phyloP scores from a whole-genome alignment of 2,797 vertebrate species.

The Syngnathus acus region DNA sequence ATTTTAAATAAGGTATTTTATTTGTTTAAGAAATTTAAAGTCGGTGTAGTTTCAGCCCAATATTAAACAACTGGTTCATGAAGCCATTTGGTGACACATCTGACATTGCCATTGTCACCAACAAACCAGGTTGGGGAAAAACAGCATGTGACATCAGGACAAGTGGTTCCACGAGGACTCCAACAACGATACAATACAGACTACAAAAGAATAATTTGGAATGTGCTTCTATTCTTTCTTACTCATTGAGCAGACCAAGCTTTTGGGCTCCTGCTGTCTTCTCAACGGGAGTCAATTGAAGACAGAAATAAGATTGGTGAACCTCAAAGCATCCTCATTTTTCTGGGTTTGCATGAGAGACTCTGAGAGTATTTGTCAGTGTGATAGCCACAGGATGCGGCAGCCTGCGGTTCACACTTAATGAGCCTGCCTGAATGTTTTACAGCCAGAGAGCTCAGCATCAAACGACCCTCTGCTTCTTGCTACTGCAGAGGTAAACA shows the following conservation, averaged over 20 bases:
- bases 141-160: not conserved
- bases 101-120: not conserved
- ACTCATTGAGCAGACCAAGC: conserved; percentile 27
- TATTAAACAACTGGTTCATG: too few relatives aligned
- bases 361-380: conserved; percentile 4
- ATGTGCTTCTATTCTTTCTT: conserved; percentile 33
- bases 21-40: too few relatives aligned
- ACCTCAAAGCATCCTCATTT: conserved; percentile 63
- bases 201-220: not conserved
- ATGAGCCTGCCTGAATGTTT: conserved; percentile 64
- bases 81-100: not conserved
- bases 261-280: conserved; percentile 43
- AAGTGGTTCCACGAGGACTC: conserved; percentile 15
- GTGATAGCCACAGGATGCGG: conserved; percentile 15
- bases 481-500: conserved; percentile 28
- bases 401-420: conserved; percentile 57
- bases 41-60: too few relatives aligned
- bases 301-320: conserved; percentile 43
- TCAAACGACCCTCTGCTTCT: conserved; percentile 25
- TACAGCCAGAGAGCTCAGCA: conserved; percentile 41
- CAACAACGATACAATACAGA: conserved; percentile 18
- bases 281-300: conserved; percentile 31
- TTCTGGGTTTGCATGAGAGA: conserved; percentile 50
- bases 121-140: not conserved
- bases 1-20: too few relatives aligned